Conservation (phyloP, 1,140 invertebrate genomes). For the Penaeus chinensis region DNA sequence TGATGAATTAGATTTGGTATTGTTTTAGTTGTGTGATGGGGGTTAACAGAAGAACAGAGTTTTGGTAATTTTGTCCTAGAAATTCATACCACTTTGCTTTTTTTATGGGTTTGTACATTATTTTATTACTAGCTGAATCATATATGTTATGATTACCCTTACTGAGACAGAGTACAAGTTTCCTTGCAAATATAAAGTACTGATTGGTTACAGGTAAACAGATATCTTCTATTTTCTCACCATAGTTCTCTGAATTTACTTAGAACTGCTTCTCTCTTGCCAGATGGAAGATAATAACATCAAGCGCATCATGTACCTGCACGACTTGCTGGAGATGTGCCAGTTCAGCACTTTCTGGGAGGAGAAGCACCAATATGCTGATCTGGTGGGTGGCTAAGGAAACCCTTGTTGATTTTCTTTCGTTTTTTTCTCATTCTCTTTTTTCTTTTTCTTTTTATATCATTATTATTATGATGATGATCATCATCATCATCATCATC, state of each 20-base stretch:
- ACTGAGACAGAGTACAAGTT: too few species aligned
- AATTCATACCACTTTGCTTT: neutral
- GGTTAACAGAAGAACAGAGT: too few species aligned
- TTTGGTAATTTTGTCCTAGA: too few species aligned
- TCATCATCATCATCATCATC: too few species aligned
- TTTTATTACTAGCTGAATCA: neutral
- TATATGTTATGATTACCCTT: neutral
- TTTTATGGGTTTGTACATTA: too few species aligned
- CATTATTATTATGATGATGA: too few species aligned
- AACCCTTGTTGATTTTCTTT: conserved; percentile 74
- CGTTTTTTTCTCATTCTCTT: conserved; percentile 74
- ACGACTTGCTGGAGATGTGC: conserved; percentile 91
- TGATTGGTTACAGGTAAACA: neutral
- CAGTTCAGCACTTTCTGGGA: conserved; percentile 93
- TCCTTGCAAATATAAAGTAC: neutral
- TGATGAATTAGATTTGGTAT: too few species aligned
- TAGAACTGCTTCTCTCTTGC: conserved; percentile 66
- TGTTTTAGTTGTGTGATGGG: too few species aligned
- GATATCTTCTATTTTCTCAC: too few species aligned
- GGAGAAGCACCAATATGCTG: conserved; percentile 61
- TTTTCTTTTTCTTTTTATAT: too few species aligned
- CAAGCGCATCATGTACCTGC: conserved; percentile 86
- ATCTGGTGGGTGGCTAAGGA: conserved; percentile 71
- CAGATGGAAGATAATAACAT: conserved; percentile 87
- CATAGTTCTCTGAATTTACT: conserved; percentile 7